Base-by-base conservation (phyloP, 2,113 vertebrate genomes). In the Periophthalmus modestus region DNA sequence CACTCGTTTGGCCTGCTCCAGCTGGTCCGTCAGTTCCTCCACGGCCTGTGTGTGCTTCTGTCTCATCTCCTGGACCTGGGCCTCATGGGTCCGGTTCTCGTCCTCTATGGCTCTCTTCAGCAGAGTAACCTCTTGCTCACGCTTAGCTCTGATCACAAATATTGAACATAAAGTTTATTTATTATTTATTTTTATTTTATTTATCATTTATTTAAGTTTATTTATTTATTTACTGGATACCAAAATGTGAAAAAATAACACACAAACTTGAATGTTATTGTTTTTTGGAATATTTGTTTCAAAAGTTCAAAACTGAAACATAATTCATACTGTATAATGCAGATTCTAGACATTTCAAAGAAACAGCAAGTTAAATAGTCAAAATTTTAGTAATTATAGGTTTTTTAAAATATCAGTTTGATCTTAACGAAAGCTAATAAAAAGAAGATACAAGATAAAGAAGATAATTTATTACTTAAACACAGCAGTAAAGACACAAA, bases 1-100 rank as follows among this genome's bases (percentile, higher is more conserved):
- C n/a, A 98, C 97, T 93, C 96, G 89, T 91, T 98, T 99, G 58
- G 95, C 93, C 87, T 98, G 97, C 81, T 99, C 97, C 80, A 99
- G 93, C 91, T 98, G 96, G 73, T 99, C 96, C 0, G 94, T 95
- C 74, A 99, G 93, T 73, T 98, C 96, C 78, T 98, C 97, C 80
- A 96, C 89, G 0, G 84, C 94, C 86, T 98, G 97, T 0, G 95
- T 95, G 86, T 98, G 96, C 70, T 97, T 98, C 91, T 97, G 96
- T 79, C 96, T 92, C 96, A 98, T 96, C 84, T 99, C 97, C 68
- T 98, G 96, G 11, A 97, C 89, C 85, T 97, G 96, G 11, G 96
- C 92, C 85, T 98, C 97, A 0, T 98, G 97, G 39, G 92, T 94
- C 2, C 95, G 91, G 0, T 95, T 95, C 89, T 99, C 97, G 0